These are phyloP conservation scores for Promerops cafer DNA, from an alignment of 2,113 vertebrate species.

Conservation along the genomic window DNA sequence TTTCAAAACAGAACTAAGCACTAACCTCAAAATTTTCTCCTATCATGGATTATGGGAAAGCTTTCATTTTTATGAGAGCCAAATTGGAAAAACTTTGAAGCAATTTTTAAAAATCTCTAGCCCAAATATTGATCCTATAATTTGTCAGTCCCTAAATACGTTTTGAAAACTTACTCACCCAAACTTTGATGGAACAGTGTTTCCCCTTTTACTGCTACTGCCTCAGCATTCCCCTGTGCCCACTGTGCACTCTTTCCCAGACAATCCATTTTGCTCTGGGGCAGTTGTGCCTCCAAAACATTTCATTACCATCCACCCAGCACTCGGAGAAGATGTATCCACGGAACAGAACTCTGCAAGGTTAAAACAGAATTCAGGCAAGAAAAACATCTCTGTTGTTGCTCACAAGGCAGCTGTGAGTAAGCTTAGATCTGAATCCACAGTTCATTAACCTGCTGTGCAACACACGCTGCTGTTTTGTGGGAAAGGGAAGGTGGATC, in stretches of 20 bases:
- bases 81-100: background rate
- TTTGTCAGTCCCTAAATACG: background rate
- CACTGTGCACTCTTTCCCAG: background rate
- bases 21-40: background rate
- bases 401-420: background rate
- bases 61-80: background rate
- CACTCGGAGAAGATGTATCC: background rate
- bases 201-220: background rate
- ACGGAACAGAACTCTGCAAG: background rate
- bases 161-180: background rate
- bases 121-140: background rate
- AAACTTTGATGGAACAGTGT: background rate
- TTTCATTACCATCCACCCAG: background rate
- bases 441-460: background rate
- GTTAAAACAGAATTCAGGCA: background rate
- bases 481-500: background rate
- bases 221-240: background rate
- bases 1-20: background rate
- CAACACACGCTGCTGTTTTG: rapidly evolving
- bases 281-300: background rate
- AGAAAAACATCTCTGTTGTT: background rate
- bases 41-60: background rate
- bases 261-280: background rate
- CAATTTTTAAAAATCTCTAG: background rate
- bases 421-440: background rate